These are phyloP conservation scores for Perizoma flavofasciatum DNA, from an alignment of 2,888 invertebrate species.

Conservation along the genomic window DNA sequence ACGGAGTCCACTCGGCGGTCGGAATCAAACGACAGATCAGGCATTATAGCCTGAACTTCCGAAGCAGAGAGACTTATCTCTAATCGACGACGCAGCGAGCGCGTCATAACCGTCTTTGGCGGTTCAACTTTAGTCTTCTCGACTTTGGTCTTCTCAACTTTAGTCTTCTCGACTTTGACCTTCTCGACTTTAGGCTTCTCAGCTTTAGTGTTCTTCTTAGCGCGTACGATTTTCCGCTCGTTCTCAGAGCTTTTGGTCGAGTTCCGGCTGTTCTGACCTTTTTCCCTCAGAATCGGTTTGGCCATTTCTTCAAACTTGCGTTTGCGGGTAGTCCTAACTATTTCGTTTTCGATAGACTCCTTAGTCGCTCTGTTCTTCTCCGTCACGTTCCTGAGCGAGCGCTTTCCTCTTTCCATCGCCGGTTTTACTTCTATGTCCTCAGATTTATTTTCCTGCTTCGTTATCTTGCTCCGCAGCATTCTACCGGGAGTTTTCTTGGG, in stretches of 20 bases:
- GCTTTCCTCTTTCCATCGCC: slow-evolving; percentile 30
- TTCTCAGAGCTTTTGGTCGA: slow-evolving; percentile 50
- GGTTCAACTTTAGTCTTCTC: neutral
- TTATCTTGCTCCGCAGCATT: slow-evolving; percentile 54
- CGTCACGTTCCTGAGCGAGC: slow-evolving; percentile 69
- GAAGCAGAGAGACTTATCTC: slow-evolving; percentile 72
- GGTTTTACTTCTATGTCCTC: slow-evolving; percentile 38
- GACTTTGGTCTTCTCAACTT: slow-evolving; percentile 8
- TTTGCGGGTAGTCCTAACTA: slow-evolving; percentile 61
- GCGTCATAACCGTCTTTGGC: slow-evolving; percentile 51
- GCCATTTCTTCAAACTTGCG: slow-evolving; percentile 61
- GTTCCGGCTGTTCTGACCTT: slow-evolving; percentile 68
- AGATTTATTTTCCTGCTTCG: slow-evolving; percentile 15
- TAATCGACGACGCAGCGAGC: slow-evolving; percentile 63
- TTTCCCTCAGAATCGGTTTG: slow-evolving; percentile 73
- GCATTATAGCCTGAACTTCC: slow-evolving; percentile 57
- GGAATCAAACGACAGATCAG: slow-evolving; percentile 68
- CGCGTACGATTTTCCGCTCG: slow-evolving; percentile 58
- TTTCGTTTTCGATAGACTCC: slow-evolving; percentile 75
- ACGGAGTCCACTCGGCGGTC: slow-evolving; percentile 61
- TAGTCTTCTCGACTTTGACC: slow-evolving; percentile 5
- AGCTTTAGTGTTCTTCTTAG: slow-evolving; percentile 48
- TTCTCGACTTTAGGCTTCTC: slow-evolving; percentile 4
- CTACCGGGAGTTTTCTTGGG: slow-evolving; percentile 34
- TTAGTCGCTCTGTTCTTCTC: slow-evolving; percentile 69